These are phyloP conservation scores for Deroplatys truncata DNA, from an alignment of 2,888 invertebrate species.

Conservation along the genomic window DNA sequence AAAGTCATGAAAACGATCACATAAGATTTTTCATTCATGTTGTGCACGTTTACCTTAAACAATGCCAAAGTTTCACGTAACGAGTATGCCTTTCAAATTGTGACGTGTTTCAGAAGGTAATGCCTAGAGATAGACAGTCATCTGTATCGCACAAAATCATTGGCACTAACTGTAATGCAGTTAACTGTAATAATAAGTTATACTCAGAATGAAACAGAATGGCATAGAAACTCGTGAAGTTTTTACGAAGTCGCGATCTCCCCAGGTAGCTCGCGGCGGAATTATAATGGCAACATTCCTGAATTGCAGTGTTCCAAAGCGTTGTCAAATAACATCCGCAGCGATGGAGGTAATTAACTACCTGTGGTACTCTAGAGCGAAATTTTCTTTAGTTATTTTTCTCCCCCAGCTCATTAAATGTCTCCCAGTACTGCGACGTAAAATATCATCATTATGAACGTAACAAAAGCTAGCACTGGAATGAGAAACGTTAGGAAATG, in stretches of 20 bases:
- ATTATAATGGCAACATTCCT: not conserved
- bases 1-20: no score
- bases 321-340: not conserved
- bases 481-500: not conserved
- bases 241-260: not conserved
- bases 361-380: not conserved
- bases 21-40: no score
- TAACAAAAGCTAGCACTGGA: not conserved
- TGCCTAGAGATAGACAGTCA: no score
- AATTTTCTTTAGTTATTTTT: not conserved
- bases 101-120: no score
- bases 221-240: not conserved
- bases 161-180: no score
- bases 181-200: not conserved
- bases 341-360: not conserved
- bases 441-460: not conserved
- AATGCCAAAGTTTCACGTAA: no score
- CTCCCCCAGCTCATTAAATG: not conserved
- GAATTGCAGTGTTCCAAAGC: not conserved
- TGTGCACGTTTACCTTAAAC: no score
- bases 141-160: no score
- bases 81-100: no score
- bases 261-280: not conserved
- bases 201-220: not conserved
- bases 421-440: not conserved